Percentiles rank a stretch among this genome's conserved stretches.
Evolutionary conservation across 2,888 invertebrate species (phyloP).

Genomic region (Drosophila niveifrons): DNA sequence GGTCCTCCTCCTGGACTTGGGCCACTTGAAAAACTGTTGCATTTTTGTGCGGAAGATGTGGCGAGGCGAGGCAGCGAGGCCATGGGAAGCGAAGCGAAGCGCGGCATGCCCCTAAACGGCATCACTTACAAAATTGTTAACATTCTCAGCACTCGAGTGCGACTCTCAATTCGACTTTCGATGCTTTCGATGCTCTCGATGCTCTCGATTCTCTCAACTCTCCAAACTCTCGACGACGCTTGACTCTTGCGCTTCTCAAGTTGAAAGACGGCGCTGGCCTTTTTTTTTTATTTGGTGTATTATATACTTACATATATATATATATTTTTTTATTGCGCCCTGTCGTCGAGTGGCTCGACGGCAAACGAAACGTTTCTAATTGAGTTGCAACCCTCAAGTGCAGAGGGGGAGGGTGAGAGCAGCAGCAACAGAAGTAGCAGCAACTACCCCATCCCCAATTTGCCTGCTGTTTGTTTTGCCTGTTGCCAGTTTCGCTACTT

Average conservation of each 20-base stretch:
- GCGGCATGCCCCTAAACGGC: slow-evolving; percentile 64
- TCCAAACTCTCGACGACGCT: slow-evolving; percentile 3
- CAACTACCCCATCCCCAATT: not conserved
- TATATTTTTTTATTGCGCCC: not conserved
- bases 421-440: too few species aligned
- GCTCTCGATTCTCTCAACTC: slow-evolving; percentile 7
- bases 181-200: slow-evolving; percentile 5
- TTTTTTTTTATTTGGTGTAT: slow-evolving; percentile 2
- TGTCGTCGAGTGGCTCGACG: slow-evolving; percentile 51
- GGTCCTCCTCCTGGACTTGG: slow-evolving; percentile 16
- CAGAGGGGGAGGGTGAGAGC: not conserved
- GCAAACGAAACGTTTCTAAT: slow-evolving; percentile 70
- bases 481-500: slow-evolving; percentile 72
- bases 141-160: slow-evolving; percentile 56
- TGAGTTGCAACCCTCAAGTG: slow-evolving; percentile 64
- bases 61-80: not conserved
- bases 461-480: slow-evolving; percentile 71
- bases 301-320: too few species aligned
- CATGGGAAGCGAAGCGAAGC: slow-evolving; percentile 54
- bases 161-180: slow-evolving; percentile 12
- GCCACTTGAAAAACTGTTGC: slow-evolving; percentile 71
- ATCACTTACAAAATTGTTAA: slow-evolving; percentile 74
- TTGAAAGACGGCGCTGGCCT: slow-evolving; percentile 23
- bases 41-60: slow-evolving; percentile 41
- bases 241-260: slow-evolving; percentile 12